Conservation (phyloP, 2,888 invertebrate genomes). For the Anoplius nigerrimus region DNA sequence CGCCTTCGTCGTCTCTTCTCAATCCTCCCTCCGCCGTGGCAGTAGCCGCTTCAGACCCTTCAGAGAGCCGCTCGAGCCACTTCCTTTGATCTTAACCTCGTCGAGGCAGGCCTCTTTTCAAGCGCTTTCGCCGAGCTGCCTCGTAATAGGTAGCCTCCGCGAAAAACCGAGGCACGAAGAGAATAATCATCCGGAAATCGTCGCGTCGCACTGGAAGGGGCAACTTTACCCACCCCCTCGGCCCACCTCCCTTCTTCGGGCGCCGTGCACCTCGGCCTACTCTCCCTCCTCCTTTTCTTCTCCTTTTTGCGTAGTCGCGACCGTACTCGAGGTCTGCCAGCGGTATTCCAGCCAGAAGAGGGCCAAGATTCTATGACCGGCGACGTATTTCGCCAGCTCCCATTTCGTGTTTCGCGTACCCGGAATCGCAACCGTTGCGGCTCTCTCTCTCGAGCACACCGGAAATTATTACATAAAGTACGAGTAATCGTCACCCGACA, state of each 20-base stretch:
- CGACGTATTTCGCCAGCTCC: conserved; percentile 15
- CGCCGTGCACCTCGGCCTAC: conserved; percentile 4
- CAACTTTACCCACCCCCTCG: conserved; percentile 16
- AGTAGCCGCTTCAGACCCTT: conserved; percentile 41
- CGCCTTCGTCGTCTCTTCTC: background rate
- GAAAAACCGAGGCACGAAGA: conserved; percentile 57
- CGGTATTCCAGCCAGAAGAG: conserved; percentile 38
- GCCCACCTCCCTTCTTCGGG: conserved; percentile 11
- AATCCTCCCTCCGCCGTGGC: conserved; percentile 19
- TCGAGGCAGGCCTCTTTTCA: conserved; percentile 62
- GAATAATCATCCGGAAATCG: conserved; percentile 63
- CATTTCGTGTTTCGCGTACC: conserved; percentile 2
- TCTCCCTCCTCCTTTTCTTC: conserved; percentile 8
- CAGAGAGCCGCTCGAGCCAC: conserved; percentile 50
- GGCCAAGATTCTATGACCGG: conserved; percentile 30
- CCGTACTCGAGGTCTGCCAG: conserved; percentile 25
- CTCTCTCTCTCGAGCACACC: background rate
- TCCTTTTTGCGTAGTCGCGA: conserved; percentile 23
- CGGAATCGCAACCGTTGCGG: conserved; percentile 13
- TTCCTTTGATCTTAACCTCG: conserved; percentile 69
- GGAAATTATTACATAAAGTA: background rate
- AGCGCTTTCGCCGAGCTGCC: conserved; percentile 55
- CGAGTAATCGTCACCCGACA: background rate
- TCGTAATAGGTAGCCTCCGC: conserved; percentile 54
- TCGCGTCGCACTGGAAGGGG: conserved; percentile 45